Conservation (phyloP, 2,888 invertebrate genomes). For the Chrysolina haemoptera region DNA sequence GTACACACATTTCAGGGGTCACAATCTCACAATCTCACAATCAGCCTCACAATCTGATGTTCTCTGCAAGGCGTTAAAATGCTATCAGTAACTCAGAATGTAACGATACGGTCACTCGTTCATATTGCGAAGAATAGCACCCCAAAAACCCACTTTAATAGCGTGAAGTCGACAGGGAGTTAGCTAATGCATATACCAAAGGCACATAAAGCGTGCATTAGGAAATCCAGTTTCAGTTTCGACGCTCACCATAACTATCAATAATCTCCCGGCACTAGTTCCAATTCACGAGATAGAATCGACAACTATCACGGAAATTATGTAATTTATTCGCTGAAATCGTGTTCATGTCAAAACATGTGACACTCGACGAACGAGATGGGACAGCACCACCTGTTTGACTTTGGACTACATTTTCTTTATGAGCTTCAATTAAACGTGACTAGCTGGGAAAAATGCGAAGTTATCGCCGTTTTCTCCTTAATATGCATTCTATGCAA, state of each 20-base stretch:
- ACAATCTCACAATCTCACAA: too few relatives aligned
- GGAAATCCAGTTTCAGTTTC: not conserved
- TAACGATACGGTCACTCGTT: too few relatives aligned
- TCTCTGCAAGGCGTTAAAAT: too few relatives aligned
- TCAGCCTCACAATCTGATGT: too few relatives aligned
- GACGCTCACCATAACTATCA: not conserved
- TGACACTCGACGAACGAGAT: slow-evolving; percentile 40
- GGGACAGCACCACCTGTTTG: slow-evolving; percentile 40
- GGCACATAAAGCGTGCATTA: not conserved
- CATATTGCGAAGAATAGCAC: too few relatives aligned
- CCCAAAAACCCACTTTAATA: not conserved
- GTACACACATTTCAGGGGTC: too few relatives aligned
- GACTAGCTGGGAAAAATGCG: slow-evolving; percentile 36
- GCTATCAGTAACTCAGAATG: too few relatives aligned
- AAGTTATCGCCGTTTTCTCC: not conserved
- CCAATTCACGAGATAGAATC: slow-evolving; percentile 31
- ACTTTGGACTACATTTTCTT: slow-evolving; percentile 46
- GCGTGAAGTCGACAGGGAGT: too few relatives aligned
- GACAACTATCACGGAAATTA: slow-evolving; percentile 43
- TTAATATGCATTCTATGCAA: slow-evolving; percentile 8
- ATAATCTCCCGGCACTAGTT: not conserved
- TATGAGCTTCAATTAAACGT: slow-evolving; percentile 38
- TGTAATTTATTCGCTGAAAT: slow-evolving; percentile 39
- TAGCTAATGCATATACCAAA: too few relatives aligned
- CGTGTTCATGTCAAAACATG: slow-evolving; percentile 38